These are phyloP conservation scores for Calameuta filiformis DNA, from an alignment of 2,888 invertebrate genomes.

Conservation along the genomic window DNA sequence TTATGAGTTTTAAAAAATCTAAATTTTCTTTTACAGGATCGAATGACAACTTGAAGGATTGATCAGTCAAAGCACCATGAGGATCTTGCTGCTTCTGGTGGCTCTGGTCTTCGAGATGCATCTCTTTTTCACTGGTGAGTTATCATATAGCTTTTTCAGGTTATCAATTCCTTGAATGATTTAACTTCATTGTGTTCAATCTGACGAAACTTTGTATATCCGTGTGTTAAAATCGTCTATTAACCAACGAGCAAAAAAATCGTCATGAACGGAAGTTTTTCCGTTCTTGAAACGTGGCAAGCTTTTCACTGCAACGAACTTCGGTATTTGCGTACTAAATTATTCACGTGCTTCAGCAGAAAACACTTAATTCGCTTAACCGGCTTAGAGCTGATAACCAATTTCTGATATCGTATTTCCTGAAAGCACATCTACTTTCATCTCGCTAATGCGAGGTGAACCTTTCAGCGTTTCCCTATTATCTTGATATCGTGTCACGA, in stretches of 20 bases:
- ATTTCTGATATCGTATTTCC: conserved; percentile 57
- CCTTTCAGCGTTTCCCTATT: no score
- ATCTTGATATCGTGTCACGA: no score
- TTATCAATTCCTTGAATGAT: no score
- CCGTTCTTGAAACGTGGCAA: no score
- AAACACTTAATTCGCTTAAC: conserved; percentile 54
- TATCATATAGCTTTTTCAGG: no score
- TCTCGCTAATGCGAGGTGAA: conserved; percentile 34
- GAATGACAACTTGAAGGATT: conserved; percentile 35
- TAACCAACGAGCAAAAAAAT: no score
- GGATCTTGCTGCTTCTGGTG: conserved; percentile 46
- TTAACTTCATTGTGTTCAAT: no score
- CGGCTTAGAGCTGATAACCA: conserved; percentile 48
- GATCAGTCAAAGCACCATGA: conserved; percentile 38
- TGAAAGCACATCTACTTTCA: conserved; percentile 40
- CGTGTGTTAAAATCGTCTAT: no score
- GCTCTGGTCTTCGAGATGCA: conserved; percentile 52
- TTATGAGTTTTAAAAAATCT: background rate
- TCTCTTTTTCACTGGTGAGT: conserved; percentile 51
- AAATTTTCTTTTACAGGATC: conserved; percentile 35
- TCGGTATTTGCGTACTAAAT: conserved; percentile 1
- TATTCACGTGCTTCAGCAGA: conserved; percentile 41
- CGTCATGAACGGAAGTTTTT: no score
- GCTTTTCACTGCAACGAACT: background rate
- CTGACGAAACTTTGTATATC: no score